Evolutionary conservation across 2,888 invertebrate genomes (phyloP).

Genomic region (Tenthredo amoena): DNA sequence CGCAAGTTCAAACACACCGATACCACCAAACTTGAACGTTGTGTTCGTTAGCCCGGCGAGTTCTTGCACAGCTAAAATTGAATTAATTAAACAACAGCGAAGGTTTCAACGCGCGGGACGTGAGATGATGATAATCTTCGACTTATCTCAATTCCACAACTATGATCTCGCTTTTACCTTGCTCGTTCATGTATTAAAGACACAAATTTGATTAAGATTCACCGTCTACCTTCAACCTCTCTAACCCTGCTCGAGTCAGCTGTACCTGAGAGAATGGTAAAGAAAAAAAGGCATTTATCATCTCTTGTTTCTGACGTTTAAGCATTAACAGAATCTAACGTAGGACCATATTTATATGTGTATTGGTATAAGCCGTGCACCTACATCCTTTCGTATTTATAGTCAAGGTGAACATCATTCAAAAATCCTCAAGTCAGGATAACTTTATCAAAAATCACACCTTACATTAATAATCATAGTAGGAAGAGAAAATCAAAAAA

Average conservation of each 20-base stretch:
- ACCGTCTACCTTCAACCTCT: not conserved
- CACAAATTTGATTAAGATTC: slow-evolving; percentile 8
- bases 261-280: not conserved
- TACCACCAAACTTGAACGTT: not conserved
- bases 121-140: not conserved
- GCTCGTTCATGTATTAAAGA: not conserved
- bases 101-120: slow-evolving; percentile 1
- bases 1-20: slow-evolving; percentile 37
- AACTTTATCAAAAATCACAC: not conserved
- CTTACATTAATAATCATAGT: not conserved
- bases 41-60: not conserved
- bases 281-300: not conserved
- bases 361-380: not conserved
- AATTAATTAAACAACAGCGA: slow-evolving; percentile 23
- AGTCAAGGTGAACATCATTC: not conserved
- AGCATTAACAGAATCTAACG: slow-evolving; percentile 3
- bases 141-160: not conserved
- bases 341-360: not conserved
- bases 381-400: not conserved
- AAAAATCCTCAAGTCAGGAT: not conserved
- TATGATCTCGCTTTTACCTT: not conserved
- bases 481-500: not conserved
- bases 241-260: not conserved
- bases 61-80: slow-evolving; percentile 3
- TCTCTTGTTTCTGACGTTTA: not conserved